Evolutionary conservation across 2,113 vertebrate genomes (phyloP).

Genomic region (Podarcis muralis): DNA sequence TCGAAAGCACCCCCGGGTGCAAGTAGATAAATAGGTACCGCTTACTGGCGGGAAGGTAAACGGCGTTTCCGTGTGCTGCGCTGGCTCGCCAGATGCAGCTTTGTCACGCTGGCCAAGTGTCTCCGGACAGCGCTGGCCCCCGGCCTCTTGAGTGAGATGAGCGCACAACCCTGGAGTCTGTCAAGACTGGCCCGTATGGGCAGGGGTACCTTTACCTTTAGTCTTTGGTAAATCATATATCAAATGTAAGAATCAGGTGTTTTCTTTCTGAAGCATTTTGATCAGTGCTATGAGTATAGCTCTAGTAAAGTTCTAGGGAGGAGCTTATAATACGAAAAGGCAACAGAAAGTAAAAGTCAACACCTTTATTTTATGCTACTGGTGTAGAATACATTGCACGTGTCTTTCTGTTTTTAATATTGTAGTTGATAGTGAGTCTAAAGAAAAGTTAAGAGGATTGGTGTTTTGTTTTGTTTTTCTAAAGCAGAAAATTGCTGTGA

Average conservation of each 20-base stretch:
- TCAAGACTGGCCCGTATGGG: no score
- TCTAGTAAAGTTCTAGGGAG: slow-evolving; percentile 18
- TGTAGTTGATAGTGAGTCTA: neutral
- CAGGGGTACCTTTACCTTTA: no score
- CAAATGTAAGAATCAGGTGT: slow-evolving; percentile 22
- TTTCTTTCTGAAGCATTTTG: slow-evolving; percentile 28
- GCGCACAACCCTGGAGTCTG: no score
- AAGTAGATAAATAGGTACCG: no score
- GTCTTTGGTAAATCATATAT: neutral
- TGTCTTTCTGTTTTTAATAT: neutral
- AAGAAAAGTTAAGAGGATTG: neutral
- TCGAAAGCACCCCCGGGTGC: no score
- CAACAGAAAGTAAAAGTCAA: neutral
- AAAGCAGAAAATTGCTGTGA: neutral
- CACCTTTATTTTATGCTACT: neutral
- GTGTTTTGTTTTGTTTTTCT: no score
- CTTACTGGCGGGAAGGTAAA: no score
- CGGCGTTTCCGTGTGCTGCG: no score
- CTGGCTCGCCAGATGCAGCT: no score
- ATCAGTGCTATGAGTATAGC: slow-evolving; percentile 20
- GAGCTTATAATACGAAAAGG: neutral
- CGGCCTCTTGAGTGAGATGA: no score
- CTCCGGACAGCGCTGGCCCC: no score
- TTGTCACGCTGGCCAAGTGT: no score
- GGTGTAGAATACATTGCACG: neutral